Evolutionary conservation across 2,113 vertebrate genomes (phyloP), one percentile per base, ranked within the genome.

Genomic region (Plestiodon gilberti): DNA sequence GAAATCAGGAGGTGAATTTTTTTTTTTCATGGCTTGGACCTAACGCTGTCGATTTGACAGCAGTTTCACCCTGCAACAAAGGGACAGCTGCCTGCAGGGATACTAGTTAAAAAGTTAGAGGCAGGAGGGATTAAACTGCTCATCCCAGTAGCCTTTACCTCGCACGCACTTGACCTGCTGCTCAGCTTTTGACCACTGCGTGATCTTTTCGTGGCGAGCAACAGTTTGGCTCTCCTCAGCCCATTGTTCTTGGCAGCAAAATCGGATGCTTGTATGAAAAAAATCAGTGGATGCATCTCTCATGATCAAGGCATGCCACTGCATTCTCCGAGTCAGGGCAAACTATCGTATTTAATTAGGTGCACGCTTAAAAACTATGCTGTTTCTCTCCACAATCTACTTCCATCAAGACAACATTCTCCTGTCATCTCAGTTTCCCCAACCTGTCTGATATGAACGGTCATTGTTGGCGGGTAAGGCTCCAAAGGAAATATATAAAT

Each of bases 131-230:
- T 64, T 64, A 22, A 78, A n/a, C 55, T 78, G 38, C 18, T n/a
- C 23, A 10, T 15, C 33, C 6, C 59, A 67, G 14, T 18, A 55
- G 3, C 25, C 11, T 20, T 48, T 17, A 28, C 13, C 13, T 6
- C 28, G 28, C 74, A 30, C n/a, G 64, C 17, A 3, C 18, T 2
- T 22, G 28, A 55, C 43, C 28, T 73, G 20, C 28, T 40, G 17
- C 17, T 71, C 25, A 48, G 52, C 76, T 52, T 87, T 83, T 91
- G 86, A 78, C 77, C 83, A 22, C 48, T 3, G 61, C 62, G 52
- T 43, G 43, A 64, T 14, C 7, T 75, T 40, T 43, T 81, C 35
- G 17, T 35, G 59, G 33, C 2, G 22, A 33, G 80, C 40, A 38
- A 33, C 2, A 17, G 22, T 30, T 57, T 77, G 22, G 43, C 64